phyloP scores from a whole-genome alignment of 2,797 vertebrate genomes.

The Sebastes miniatus region DNA sequence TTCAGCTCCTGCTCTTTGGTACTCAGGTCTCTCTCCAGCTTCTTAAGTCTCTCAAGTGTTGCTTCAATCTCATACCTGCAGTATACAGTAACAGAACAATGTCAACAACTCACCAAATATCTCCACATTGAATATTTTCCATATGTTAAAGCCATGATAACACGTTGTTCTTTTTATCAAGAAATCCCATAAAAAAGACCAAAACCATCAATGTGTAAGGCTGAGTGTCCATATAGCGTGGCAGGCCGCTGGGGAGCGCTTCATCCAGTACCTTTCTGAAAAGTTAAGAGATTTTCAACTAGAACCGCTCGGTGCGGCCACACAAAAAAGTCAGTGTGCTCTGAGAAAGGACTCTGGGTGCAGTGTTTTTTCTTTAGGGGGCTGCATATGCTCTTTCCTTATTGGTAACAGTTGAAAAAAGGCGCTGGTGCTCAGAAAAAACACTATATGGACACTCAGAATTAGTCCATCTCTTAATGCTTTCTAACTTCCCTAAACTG shows the following conservation, averaged over 20 bases:
- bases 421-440: no score
- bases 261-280: not conserved
- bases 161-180: not conserved
- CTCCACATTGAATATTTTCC: not conserved
- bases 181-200: not conserved
- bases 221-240: no score
- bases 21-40: slow-evolving; percentile 97
- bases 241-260: no score
- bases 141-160: not conserved
- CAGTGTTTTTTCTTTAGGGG: no score
- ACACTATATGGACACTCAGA: no score
- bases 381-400: no score
- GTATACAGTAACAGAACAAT: not conserved
- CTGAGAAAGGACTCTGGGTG: no score
- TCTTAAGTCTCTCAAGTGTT: slow-evolving; percentile 96
- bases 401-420: no score
- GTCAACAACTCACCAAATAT: not conserved
- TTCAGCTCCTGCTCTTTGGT: slow-evolving; percentile 97
- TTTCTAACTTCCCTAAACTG: not conserved
- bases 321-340: no score
- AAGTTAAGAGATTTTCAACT: no score
- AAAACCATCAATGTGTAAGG: not conserved
- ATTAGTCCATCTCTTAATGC: no score
- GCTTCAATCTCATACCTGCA: slow-evolving; percentile 97
- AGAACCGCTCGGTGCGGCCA: no score